Conservation (phyloP, 2,113 vertebrate species). For the Aspiorhynchus laticeps region DNA sequence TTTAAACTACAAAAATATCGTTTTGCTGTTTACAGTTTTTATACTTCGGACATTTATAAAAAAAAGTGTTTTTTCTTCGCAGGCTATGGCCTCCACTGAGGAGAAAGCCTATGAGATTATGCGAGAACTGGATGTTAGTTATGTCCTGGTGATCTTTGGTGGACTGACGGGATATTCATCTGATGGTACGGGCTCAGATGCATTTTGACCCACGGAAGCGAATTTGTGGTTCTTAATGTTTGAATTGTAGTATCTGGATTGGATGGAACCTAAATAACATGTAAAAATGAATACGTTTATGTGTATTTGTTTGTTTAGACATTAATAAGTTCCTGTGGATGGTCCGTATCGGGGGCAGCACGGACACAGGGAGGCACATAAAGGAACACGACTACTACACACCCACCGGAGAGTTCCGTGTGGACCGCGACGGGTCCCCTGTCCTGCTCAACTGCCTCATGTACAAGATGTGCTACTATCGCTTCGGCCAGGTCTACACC, state of each 20-base stretch:
- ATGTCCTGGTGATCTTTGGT: conserved; percentile 96
- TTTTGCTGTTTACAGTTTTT: not conserved
- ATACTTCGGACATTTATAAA: not conserved
- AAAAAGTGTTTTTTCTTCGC: not conserved
- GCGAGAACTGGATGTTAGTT: conserved; percentile 97
- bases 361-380: conserved; percentile 95
- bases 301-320: conserved; percentile 70
- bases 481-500: conserved; percentile 98
- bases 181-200: conserved; percentile 78
- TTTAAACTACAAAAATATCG: not conserved
- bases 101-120: conserved; percentile 98
- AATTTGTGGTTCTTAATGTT: not conserved
- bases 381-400: conserved; percentile 99
- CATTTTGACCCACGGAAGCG: not conserved
- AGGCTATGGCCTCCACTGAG: conserved; percentile 98
- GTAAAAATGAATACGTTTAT: too few species aligned
- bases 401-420: conserved; percentile 93
- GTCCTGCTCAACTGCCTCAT: conserved; percentile 98
- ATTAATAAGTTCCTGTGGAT: conserved; percentile 99
- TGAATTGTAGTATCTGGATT: not conserved
- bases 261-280: not conserved
- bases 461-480: conserved; percentile 99
- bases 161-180: conserved; percentile 97
- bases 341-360: conserved; percentile 98
- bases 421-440: conserved; percentile 94